These are phyloP conservation scores for Telmatherina bonti DNA, from an alignment of 2,797 vertebrate species.

Conservation along the genomic window DNA sequence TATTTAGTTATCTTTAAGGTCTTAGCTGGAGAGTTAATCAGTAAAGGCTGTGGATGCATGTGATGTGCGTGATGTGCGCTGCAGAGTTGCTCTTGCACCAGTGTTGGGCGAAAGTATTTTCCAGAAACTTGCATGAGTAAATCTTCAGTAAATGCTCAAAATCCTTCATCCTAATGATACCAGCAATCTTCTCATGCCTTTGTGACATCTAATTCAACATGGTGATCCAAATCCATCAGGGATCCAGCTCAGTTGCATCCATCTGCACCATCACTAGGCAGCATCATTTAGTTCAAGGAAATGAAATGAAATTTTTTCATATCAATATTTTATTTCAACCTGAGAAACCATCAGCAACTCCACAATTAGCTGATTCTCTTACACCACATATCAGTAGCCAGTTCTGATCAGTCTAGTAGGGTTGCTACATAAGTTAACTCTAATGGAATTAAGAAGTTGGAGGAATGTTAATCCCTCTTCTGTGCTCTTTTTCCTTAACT, in stretches of 20 bases:
- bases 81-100: neutral
- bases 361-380: neutral
- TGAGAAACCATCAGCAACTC: neutral
- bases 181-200: no score
- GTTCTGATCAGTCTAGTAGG: neutral
- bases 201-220: no score
- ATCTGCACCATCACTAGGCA: no score
- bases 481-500: neutral
- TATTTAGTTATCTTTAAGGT: neutral
- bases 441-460: neutral
- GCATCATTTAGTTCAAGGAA: no score
- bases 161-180: no score
- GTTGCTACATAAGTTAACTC: no score
- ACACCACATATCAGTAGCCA: neutral
- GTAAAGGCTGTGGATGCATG: neutral
- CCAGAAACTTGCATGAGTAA: neutral
- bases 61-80: slow-evolving; percentile 8
- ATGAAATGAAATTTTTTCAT: no score
- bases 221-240: no score
- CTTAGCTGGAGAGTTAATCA: neutral
- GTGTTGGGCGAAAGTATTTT: neutral
- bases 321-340: neutral
- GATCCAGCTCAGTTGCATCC: no score
- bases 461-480: neutral
- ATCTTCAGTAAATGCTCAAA: neutral